phyloP scores from a whole-genome alignment of 2,888 invertebrate genomes.

The Coecobrya sp. region DNA sequence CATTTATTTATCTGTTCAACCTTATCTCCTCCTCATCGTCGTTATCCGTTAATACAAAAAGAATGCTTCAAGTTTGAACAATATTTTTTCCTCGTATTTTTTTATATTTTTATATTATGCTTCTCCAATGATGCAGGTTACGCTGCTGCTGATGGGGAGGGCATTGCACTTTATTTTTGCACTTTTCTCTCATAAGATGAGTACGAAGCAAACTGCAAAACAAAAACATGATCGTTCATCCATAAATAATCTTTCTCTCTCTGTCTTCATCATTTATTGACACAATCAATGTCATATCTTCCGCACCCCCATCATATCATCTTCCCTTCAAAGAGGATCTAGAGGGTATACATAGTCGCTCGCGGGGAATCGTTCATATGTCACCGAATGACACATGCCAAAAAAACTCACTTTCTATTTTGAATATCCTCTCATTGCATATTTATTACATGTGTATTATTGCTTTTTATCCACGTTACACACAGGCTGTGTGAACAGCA shows the following conservation, averaged over 20 bases:
- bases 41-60: not conserved
- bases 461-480: not conserved
- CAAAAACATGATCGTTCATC: conserved; percentile 45
- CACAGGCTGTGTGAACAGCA: too few relatives aligned
- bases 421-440: not conserved
- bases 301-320: conserved; percentile 42
- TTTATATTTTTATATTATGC: conserved; percentile 5
- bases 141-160: conserved; percentile 20
- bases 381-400: not conserved
- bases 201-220: conserved; percentile 21
- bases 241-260: conserved; percentile 42
- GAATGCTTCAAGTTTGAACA: conserved; percentile 11
- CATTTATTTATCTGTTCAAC: conserved; percentile 32
- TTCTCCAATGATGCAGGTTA: conserved; percentile 26
- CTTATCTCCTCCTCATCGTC: conserved; percentile 38
- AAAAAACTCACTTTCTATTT: not conserved
- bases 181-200: conserved; percentile 63
- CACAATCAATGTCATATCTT: conserved; percentile 76
- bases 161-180: conserved; percentile 65
- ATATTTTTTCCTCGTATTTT: not conserved
- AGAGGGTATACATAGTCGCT: not conserved
- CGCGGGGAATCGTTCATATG: not conserved
- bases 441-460: not conserved
- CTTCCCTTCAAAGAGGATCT: conserved; percentile 21
- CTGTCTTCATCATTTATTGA: conserved; percentile 66